Conservation (phyloP, 2,797 vertebrate genomes). For the Leontopithecus rosalia region DNA sequence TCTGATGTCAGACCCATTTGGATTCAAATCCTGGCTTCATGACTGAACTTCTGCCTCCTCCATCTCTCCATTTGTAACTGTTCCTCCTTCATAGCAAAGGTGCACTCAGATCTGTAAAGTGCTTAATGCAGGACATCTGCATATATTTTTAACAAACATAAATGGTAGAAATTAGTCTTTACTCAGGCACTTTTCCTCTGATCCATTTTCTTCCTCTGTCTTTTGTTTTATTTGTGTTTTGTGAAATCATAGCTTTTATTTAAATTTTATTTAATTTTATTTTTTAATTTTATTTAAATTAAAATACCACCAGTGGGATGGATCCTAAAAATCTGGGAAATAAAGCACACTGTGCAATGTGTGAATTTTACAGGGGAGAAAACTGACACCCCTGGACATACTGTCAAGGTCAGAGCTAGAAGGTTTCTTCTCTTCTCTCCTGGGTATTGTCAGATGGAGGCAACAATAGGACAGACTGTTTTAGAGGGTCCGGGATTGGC, state of each 20-base stretch:
- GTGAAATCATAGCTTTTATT: conserved; percentile 10
- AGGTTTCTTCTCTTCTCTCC: background rate
- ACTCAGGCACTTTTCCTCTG: background rate
- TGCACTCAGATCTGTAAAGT: background rate
- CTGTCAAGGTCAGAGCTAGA: rapidly evolving
- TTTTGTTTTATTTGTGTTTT: background rate
- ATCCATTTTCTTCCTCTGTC: background rate
- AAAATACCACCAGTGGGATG: background rate
- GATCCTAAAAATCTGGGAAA: background rate
- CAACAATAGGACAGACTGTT: background rate
- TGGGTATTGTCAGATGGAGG: background rate
- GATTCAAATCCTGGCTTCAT: background rate
- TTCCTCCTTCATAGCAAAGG: background rate
- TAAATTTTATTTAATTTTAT: too few relatives aligned
- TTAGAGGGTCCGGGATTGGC: background rate
- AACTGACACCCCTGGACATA: background rate
- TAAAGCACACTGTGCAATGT: too few relatives aligned
- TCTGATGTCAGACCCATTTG: background rate
- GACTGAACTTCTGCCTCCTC: background rate
- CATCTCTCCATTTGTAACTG: background rate
- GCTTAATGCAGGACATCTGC: background rate
- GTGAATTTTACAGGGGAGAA: background rate
- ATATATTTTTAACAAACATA: background rate
- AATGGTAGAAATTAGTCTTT: background rate
- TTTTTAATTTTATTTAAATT: background rate